Conservation (phyloP, 2,888 invertebrate species). For the Eupithecia subfuscata region DNA sequence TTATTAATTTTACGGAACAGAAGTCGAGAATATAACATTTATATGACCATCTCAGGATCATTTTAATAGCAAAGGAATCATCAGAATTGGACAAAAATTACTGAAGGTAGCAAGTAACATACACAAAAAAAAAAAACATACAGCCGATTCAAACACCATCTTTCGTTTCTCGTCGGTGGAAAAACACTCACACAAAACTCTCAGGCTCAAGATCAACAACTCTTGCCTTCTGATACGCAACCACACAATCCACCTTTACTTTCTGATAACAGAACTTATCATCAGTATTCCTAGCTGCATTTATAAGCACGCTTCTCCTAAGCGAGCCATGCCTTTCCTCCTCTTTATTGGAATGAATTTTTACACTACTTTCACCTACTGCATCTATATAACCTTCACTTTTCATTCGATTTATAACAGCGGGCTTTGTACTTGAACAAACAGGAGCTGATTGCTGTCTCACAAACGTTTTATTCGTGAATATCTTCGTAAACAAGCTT, state of each 20-base stretch:
- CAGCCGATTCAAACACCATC: neutral
- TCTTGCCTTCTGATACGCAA: constrained; percentile 73
- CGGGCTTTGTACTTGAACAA: constrained; percentile 63
- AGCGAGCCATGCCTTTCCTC: constrained; percentile 66
- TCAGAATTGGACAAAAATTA: no score
- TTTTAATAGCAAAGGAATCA: no score
- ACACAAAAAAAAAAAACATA: no score
- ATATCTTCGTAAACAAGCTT: constrained; percentile 69
- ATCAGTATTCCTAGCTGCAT: constrained; percentile 75
- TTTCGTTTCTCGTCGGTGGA: neutral
- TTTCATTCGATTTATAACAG: constrained; percentile 67
- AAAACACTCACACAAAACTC: constrained; percentile 68
- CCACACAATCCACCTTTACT: constrained; percentile 73
- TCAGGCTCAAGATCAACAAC: constrained; percentile 76
- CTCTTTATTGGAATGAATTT: constrained; percentile 73
- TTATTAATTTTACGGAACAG: neutral
- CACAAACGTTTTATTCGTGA: constrained; percentile 66
- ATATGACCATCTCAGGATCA: no score
- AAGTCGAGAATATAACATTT: neutral
- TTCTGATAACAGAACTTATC: constrained; percentile 72
- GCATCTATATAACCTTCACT: constrained; percentile 74
- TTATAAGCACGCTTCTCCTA: constrained; percentile 79
- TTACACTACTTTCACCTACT: constrained; percentile 55
- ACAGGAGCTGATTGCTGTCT: constrained; percentile 77
- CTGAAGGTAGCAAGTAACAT: no score